Evolutionary conservation across 2,113 vertebrate species (phyloP), one percentile per base, ranked within the genome.

Genomic region (Theropithecus gelada): DNA sequence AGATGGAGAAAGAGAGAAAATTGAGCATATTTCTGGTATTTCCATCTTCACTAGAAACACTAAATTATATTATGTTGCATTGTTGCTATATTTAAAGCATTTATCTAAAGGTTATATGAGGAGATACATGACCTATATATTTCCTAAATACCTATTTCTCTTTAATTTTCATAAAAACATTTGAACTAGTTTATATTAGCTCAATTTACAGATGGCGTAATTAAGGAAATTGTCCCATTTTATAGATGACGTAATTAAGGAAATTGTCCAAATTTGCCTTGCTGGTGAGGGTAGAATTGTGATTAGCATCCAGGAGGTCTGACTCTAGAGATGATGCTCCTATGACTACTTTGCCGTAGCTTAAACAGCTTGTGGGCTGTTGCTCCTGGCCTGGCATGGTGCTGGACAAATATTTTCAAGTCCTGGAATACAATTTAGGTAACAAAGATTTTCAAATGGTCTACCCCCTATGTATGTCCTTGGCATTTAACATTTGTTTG

Each of bases 401-500:
- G 23, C 66, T 66, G 6, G 27, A 32, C 14, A 72, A n/a, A 4
- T 55, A 48, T 57, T 48, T 72, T 40, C 35, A 88, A 80, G 0
- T 13, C 17, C 27, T 81, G 27, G 18, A n/a, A 13, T 88, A 11
- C 40, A 57, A 76, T 2, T 76, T 55, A 90, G 1, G 9, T 30
- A 87, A 64, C 2, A 4, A 43, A 66, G 8, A 27, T 11, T 80
- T 93, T 75, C 30, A 70, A 95, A 50, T 64, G 0, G 1, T 45
- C 13, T 16, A 0, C 3, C 1, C 2, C 45, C 20, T 50, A 3
- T 59, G 13, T 50, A 13, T 66, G 13, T 57, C n/a, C 45, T 45
- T 55, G 55, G 13, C 16, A 94, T 70, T 40, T 80, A 50, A 18
- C n/a, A 61, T 96, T 96, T 66, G 40, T 72, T 93, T 94, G 59